Base-by-base conservation (phyloP, 2,888 invertebrate species). In the Lottia gigantea region DNA sequence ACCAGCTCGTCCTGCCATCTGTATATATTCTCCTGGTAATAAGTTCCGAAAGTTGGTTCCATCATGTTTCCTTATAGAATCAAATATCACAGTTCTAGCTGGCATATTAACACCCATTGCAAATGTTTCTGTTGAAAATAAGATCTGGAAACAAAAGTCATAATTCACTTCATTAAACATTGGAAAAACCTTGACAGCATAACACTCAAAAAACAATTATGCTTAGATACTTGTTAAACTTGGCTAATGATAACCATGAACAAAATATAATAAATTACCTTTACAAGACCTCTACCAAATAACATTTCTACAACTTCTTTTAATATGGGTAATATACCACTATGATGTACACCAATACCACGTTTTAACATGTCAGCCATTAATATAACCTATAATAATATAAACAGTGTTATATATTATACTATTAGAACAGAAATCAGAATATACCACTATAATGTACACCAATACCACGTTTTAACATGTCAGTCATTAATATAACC, bases 71-170 rank as follows among this genome's bases (percentile, higher is more conserved):
- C 91, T 91, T 55, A 94, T 92, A 8, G 94, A 93, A 89, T 98
- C 98, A 88, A 99, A 99, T 16, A 98, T 93, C 0, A 99, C 99
- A 0, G 98, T 98, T 19, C 97, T 92, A 0, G 99, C 97, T 0
- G 99, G 99, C 99, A 99, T 99, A 89, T 99, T 99, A 2, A 99
- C 97, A 0, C 99, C 99, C 97, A 99, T 98, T 0, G 99, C 98
- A 89, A 99, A 99, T 0, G 99, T 99, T 90, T 99, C 99, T 0
- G 99, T 99, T 0, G 99, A 98, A 90, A 99, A 98, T 7, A 99
- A 90, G 65, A 98, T 91, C 93, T 95, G 90, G 2, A 91, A 91
- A 19, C 62, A 40, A 45, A 49, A 31, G 2, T 2, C 6, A 31
- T 6, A 31, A 4, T 31, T 31, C 31, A 31, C 2, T 31, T 31